Evolutionary conservation across 2,888 invertebrate genomes (phyloP).

Genomic region (Megaustenia siamemsis): DNA sequence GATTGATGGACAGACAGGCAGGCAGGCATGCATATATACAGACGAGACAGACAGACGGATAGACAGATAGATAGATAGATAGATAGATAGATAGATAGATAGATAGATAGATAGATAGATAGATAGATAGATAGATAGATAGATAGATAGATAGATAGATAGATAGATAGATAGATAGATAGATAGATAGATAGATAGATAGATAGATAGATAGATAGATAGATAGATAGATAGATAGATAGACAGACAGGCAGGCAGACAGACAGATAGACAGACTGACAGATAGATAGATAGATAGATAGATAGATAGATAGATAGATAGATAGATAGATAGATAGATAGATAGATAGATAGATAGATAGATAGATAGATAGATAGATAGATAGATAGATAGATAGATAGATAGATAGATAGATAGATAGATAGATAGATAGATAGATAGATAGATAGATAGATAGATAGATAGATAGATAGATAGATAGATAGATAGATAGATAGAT

Average conservation of each 20-base stretch:
- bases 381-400: not conserved
- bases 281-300: not conserved
- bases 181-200: not conserved
- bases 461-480: constrained; percentile 15
- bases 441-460: constrained; percentile 15
- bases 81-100: not conserved
- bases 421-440: constrained; percentile 12
- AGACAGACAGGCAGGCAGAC: not conserved
- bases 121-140: not conserved
- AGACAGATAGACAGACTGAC: not conserved
- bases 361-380: not conserved
- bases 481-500: constrained; percentile 15
- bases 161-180: not conserved
- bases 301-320: not conserved
- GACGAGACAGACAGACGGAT: constrained; percentile 2
- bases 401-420: not conserved
- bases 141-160: not conserved
- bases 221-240: not conserved
- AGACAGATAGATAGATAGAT: not conserved
- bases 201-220: not conserved
- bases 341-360: not conserved
- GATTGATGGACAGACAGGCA: too few relatives aligned
- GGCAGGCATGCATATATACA: not conserved
- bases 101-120: not conserved
- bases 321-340: not conserved